A percentile compares a stretch with the other conserved stretches of the same genome.
phyloP scores from a whole-genome alignment of 2,888 invertebrate species.

The Eurytoma adleriae region DNA sequence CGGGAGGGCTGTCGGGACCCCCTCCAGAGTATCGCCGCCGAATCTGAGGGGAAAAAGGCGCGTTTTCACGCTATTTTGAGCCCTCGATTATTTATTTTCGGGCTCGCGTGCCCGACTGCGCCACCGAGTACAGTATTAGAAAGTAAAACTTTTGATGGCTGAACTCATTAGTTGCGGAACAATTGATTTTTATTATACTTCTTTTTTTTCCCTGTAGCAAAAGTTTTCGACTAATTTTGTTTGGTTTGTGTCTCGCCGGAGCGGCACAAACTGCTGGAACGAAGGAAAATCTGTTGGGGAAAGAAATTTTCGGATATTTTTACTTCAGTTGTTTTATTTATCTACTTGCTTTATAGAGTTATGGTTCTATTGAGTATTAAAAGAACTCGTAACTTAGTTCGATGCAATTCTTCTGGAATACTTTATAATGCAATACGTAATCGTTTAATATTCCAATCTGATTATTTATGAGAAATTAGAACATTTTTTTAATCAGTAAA shows the following conservation, averaged over 20 bases:
- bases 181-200: background rate
- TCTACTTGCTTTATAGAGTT: no score
- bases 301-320: no score
- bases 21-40: background rate
- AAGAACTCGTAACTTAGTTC: no score
- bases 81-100: background rate
- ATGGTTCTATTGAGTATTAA: no score
- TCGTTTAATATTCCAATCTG: no score
- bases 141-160: background rate
- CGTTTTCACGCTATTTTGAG: slow-evolving; percentile 18
- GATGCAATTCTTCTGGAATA: no score
- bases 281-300: background rate
- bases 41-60: background rate
- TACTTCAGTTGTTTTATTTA: no score
- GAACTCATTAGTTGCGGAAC: background rate
- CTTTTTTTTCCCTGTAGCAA: background rate
- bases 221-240: background rate
- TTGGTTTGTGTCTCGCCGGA: background rate
- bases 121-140: background rate
- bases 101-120: background rate
- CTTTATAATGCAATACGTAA: no score
- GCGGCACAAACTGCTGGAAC: background rate
- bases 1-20: background rate
- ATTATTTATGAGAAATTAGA: no score
- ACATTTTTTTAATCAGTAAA: no score